These are phyloP conservation scores for Magallana ariakensis DNA, from an alignment of 1,140 invertebrate genomes.

Conservation along the genomic window DNA sequence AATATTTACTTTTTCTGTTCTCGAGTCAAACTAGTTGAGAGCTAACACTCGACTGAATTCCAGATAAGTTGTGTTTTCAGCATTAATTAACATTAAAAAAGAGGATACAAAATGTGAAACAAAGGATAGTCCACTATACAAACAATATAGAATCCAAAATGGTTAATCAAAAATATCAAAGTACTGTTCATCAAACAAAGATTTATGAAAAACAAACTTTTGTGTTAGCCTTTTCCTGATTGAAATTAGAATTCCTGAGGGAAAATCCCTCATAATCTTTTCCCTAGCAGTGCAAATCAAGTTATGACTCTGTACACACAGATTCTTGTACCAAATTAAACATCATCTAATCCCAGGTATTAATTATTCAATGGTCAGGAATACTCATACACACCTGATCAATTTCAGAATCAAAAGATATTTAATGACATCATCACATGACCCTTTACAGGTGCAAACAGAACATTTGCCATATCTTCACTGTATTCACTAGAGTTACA, in stretches of 20 bases:
- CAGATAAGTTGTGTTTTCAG: too few species aligned
- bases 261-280: not conserved
- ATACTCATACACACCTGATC: not conserved
- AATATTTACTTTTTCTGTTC: not conserved
- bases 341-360: not conserved
- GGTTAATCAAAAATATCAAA: not conserved
- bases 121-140: too few species aligned
- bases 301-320: not conserved
- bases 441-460: too few species aligned
- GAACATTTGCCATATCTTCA: too few species aligned
- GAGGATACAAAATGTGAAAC: too few species aligned
- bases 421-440: not conserved
- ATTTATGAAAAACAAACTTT: not conserved
- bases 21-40: too few species aligned
- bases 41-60: too few species aligned
- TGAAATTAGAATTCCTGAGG: not conserved
- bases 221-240: not conserved
- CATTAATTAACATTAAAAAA: too few species aligned
- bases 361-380: conserved; percentile 5
- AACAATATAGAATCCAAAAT: not conserved
- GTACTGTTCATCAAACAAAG: not conserved
- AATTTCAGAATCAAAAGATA: not conserved
- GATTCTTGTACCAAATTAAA: conserved; percentile 9
- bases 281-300: not conserved
- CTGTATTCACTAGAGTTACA: too few species aligned